phyloP scores from a whole-genome alignment of 2,113 vertebrate species.

The Poecile atricapillus region DNA sequence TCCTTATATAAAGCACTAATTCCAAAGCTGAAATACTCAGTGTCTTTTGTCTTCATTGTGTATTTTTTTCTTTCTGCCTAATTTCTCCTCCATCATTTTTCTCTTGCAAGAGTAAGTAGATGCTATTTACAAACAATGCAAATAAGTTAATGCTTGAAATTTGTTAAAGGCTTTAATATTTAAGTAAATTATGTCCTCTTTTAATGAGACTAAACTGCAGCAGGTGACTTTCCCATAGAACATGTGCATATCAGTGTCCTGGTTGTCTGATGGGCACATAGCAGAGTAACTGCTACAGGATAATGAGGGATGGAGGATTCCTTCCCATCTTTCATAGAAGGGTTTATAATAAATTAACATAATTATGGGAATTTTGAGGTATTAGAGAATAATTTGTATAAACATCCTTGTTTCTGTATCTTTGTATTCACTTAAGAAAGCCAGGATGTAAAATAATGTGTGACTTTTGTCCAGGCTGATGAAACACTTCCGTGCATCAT shows the following conservation, averaged over 20 bases:
- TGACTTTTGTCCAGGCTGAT: not conserved
- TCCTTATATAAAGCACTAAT: not conserved
- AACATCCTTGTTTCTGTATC: not conserved
- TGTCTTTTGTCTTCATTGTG: not conserved
- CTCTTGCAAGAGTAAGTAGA: not conserved
- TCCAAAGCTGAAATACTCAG: not conserved
- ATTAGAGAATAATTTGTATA: not conserved
- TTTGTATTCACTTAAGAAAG: not conserved
- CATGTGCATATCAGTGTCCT: not conserved
- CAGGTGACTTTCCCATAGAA: not conserved
- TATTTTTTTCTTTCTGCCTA: not conserved
- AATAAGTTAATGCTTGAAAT: not conserved
- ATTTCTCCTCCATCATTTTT: not conserved
- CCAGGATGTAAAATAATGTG: not conserved
- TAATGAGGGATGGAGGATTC: not conserved
- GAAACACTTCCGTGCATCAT: not conserved
- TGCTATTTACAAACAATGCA: not conserved
- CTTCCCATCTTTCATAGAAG: not conserved
- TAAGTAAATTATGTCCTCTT: not conserved
- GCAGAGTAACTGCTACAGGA: not conserved
- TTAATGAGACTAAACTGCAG: not conserved
- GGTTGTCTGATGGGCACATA: not conserved
- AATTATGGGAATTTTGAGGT: not conserved
- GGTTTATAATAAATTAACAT: not conserved
- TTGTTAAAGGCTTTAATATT: not conserved